These are phyloP conservation scores for Drosophila kanekoi DNA, from an alignment of 2,888 invertebrate species.

Conservation along the genomic window DNA sequence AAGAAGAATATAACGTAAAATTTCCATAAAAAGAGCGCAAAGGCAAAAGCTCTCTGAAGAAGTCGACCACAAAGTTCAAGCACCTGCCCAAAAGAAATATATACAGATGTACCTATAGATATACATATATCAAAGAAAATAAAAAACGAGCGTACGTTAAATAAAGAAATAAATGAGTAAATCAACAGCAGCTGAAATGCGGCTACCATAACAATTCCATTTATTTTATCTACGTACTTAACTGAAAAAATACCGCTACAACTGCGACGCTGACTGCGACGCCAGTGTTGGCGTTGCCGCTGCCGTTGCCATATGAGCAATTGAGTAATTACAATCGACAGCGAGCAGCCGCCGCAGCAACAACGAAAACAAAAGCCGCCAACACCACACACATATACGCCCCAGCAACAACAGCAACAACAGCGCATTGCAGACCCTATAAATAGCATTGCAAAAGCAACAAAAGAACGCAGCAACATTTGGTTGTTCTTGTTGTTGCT, in stretches of 20 bases:
- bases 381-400: conserved; percentile 25
- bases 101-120: conserved; percentile 12
- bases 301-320: conserved; percentile 75
- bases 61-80: conserved; percentile 70
- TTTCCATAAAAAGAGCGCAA: conserved; percentile 66
- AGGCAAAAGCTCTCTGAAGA: conserved; percentile 33
- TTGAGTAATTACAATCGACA: conserved; percentile 76
- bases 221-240: conserved; percentile 67
- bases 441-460: conserved; percentile 54
- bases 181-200: conserved; percentile 48
- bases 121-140: conserved; percentile 1
- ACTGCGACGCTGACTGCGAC: conserved; percentile 29
- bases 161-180: conserved; percentile 56
- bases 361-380: conserved; percentile 34
- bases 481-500: conserved; percentile 23
- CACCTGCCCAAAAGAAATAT: conserved; percentile 67
- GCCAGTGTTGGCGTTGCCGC: conserved; percentile 22
- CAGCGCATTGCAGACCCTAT: conserved; percentile 57
- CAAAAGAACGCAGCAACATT: conserved; percentile 45
- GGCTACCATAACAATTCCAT: conserved; percentile 70
- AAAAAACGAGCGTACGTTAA: conserved; percentile 35
- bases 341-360: conserved; percentile 17
- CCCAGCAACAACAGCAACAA: conserved; percentile 29
- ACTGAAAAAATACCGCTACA: conserved; percentile 50
- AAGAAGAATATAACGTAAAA: conserved; percentile 36